Base-by-base conservation (phyloP, 2,888 invertebrate species). In the Meteorus colon region DNA sequence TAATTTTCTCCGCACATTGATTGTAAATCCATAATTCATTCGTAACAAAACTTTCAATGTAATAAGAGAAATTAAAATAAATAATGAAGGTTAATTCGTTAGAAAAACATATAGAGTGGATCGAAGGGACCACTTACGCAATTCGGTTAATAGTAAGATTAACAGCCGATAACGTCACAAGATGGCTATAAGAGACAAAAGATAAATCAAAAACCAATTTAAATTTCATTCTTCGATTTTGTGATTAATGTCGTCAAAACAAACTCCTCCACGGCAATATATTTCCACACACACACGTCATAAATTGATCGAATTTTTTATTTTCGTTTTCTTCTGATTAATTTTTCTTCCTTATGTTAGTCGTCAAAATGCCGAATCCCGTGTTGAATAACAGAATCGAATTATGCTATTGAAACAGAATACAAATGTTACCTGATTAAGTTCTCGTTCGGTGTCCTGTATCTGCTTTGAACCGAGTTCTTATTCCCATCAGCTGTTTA, bases 141-240 rank as follows among this genome's bases (percentile, higher is more conserved):
- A 96, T 96, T 92, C 96, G 93, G 94, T 96, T 95, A 93, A 96
- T 93, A 92, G 95, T 95, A 92, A 96, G 94, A 94, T 96, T 96
- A 93, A 96, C 96, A 91, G 96, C 94, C 90, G 96, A 96, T 92
- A 96, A 95, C 91, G 95, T 96, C 94, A 95, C 95, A 93, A 96
- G 95, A 93, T 96, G 95, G 94, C 96, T 96, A 94, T 88, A 93
- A 78, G 92, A 86, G 85, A 88, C 86, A 89, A 88, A 89, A 89
- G 86, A 89, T 84, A 86, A 82, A 81, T 84, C 85, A 86, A 55
- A 19, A 19, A 84, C 85, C 86, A 86, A 85, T 88, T 80, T 85
- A 77, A 79, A 76, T 77, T 76, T 63, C 51, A 68, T 55, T 70
- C 72, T 81, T 76, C 80, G 77, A 82, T 79, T 71, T 72, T 78